These are phyloP conservation scores for Cygnus atratus DNA, from an alignment of 2,113 vertebrate genomes.

Conservation along the genomic window DNA sequence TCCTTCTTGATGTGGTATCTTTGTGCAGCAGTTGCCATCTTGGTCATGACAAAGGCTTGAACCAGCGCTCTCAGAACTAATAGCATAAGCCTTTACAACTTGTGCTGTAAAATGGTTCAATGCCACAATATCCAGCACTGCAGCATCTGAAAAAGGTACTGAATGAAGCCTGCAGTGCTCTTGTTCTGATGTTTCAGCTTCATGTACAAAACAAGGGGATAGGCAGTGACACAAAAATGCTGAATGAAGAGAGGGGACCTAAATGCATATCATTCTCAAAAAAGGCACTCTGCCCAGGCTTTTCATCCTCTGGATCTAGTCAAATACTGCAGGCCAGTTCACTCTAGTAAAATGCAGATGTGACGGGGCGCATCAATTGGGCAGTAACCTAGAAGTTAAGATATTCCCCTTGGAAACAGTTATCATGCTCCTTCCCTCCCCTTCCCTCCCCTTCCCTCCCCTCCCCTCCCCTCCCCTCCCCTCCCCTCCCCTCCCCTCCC, in stretches of 20 bases:
- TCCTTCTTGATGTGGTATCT: background rate
- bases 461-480: background rate
- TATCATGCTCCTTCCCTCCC: background rate
- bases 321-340: background rate
- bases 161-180: background rate
- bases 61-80: background rate
- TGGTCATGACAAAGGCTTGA: background rate
- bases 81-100: background rate
- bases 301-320: background rate
- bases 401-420: background rate
- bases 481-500: background rate
- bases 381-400: background rate
- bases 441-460: background rate
- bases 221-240: background rate
- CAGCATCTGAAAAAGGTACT: background rate
- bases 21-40: background rate
- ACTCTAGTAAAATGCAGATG: background rate
- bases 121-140: background rate
- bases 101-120: background rate
- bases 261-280: background rate
- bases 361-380: background rate
- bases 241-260: background rate
- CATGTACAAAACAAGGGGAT: background rate
- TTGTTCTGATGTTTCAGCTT: background rate
- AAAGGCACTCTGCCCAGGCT: background rate